These are phyloP conservation scores for Selene dorsalis DNA, from an alignment of 2,797 vertebrate species.

Conservation along the genomic window DNA sequence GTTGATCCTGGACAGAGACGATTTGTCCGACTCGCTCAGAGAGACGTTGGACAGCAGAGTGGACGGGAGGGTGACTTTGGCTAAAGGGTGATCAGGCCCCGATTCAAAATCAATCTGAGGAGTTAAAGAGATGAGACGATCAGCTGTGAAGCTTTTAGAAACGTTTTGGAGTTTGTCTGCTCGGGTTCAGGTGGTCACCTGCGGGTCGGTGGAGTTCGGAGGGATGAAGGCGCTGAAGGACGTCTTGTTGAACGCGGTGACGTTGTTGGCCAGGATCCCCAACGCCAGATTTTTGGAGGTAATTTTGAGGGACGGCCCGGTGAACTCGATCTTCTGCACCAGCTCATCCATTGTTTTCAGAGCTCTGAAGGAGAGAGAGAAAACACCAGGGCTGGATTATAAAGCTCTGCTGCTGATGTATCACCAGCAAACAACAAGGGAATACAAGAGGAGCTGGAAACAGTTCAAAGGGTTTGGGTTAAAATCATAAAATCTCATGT, in stretches of 20 bases:
- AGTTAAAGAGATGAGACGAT: not conserved
- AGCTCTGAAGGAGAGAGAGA: slow-evolving; percentile 80
- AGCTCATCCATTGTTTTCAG: slow-evolving; percentile 93
- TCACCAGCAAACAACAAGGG: too few relatives aligned
- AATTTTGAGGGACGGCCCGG: slow-evolving; percentile 87
- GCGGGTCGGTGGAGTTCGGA: slow-evolving; percentile 85
- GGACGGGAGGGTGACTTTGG: slow-evolving; percentile 89
- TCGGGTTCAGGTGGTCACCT: slow-evolving; percentile 79
- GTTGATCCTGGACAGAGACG: slow-evolving; percentile 88
- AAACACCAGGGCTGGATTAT: not conserved
- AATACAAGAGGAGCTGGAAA: too few relatives aligned
- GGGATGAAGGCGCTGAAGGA: slow-evolving; percentile 90
- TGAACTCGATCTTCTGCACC: slow-evolving; percentile 92
- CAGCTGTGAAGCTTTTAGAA: not conserved
- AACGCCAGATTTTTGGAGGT: slow-evolving; percentile 89
- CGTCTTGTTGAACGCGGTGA: slow-evolving; percentile 84
- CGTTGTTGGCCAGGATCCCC: slow-evolving; percentile 88
- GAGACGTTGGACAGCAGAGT: slow-evolving; percentile 87
- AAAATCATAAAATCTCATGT: too few relatives aligned
- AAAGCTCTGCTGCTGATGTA: too few relatives aligned
- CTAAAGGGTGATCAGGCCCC: slow-evolving; percentile 81
- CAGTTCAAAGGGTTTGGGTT: too few relatives aligned
- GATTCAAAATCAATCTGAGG: slow-evolving; percentile 89
- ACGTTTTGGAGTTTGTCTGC: not conserved
- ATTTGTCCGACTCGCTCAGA: slow-evolving; percentile 79